These are phyloP conservation scores for Schizotus pectinicornis DNA, from an alignment of 2,888 invertebrate genomes.

Conservation along the genomic window DNA sequence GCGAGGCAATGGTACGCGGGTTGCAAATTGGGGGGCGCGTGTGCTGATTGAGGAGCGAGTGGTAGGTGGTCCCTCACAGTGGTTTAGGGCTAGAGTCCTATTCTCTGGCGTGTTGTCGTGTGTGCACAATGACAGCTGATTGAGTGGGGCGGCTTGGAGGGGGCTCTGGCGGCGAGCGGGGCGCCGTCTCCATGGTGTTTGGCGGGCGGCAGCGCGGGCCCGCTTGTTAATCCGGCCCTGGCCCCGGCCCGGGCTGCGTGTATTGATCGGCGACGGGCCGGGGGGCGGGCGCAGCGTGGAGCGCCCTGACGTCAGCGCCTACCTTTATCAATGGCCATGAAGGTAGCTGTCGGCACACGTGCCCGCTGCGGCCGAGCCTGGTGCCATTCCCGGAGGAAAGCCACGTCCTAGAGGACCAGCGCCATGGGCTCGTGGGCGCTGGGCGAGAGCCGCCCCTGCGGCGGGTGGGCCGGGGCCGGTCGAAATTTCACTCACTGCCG, in stretches of 20 bases:
- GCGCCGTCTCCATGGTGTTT: slow-evolving; percentile 4
- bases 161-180: neutral
- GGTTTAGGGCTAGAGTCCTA: too few relatives aligned
- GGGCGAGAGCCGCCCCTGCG: neutral
- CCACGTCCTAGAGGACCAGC: slow-evolving; percentile 20
- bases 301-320: slow-evolving; percentile 48
- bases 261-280: slow-evolving; percentile 26
- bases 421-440: slow-evolving; percentile 23
- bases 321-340: slow-evolving; percentile 60
- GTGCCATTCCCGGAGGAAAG: slow-evolving; percentile 39
- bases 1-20: too few relatives aligned
- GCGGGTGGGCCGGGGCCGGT: slow-evolving; percentile 5
- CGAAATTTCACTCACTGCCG: slow-evolving; percentile 39
- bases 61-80: too few relatives aligned
- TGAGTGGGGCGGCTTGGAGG: too few relatives aligned
- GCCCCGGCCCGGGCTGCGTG: slow-evolving; percentile 25
- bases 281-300: slow-evolving; percentile 24
- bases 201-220: slow-evolving; percentile 6
- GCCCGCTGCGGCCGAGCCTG: slow-evolving; percentile 52
- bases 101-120: too few relatives aligned
- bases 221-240: slow-evolving; percentile 13
- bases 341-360: slow-evolving; percentile 56
- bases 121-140: too few relatives aligned
- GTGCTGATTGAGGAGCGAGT: too few relatives aligned
- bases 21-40: too few relatives aligned